Base-by-base conservation (phyloP, 2,888 invertebrate genomes). In the Heteromurus nitidus region DNA sequence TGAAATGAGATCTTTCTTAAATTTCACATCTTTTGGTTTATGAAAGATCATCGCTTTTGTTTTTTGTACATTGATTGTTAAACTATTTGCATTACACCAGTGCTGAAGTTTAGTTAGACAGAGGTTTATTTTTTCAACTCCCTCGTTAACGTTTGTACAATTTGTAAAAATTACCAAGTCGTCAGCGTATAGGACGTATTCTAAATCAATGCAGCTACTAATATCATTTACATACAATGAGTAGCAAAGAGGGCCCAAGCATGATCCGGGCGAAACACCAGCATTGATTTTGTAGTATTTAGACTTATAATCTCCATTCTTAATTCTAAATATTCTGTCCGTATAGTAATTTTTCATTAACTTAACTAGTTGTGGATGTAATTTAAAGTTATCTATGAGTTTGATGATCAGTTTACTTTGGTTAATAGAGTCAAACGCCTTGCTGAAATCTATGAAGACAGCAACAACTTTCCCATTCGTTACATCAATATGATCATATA, bases 381-480 rank as follows among this genome's bases (percentile, higher is more conserved):
- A 9, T 9, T 13, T 9, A 36, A 26, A 76, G 1, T 60, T 60
- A 7, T 31, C 42, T 26, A 68, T 75, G 11, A 82, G 24, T 53
- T 76, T 77, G 5, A 80, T 26, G 24, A 82, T 30, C 1, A 22
- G 9, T 13, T 36, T 36, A 16, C 0, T 16, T 22, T 64, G 64
- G 5, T 22, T 13, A 11, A 79, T 58, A 18, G 36, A 62, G 31
- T 79, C 73, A 31, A 82, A 82, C 7, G 82, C 79, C n/a, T 79
- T 82, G 0, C 55, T 44, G 24, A 80, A 80, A 73, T 83, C 80
- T 3, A 83, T 30, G 42, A 72, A 77, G 0, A 76, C 24, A 2
- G 76, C 82, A 18, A 64, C 42, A 0, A 62, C 69, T 60, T 55
- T 69, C 1, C 76, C 75, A 13, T 31, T 50, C 11, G 11, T 13